Evolutionary conservation across 2,797 vertebrate genomes (phyloP).

Genomic region (Danio kyathit): DNA sequence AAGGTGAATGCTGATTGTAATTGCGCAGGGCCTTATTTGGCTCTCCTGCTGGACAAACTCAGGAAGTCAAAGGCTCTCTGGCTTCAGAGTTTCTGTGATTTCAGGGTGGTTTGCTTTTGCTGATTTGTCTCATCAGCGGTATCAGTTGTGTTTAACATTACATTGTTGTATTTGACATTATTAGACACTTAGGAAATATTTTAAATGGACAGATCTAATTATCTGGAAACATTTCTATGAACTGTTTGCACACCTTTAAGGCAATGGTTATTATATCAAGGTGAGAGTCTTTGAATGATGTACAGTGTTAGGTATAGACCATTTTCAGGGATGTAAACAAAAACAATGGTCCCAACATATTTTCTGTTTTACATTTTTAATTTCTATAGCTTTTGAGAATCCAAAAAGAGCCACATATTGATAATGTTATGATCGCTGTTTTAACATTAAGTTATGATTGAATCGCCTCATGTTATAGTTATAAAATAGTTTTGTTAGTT

Average conservation of each 20-base stretch:
- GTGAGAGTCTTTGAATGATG: not conserved
- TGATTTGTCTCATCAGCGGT: not conserved
- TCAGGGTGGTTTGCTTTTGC: conserved; percentile 9
- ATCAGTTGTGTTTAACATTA: conserved; percentile 6
- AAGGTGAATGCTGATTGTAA: conserved; percentile 55
- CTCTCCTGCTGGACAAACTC: conserved; percentile 22
- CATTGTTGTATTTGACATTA: not conserved
- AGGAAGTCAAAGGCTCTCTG: conserved; percentile 6
- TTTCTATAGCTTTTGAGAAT: too few relatives aligned
- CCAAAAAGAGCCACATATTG: too few relatives aligned
- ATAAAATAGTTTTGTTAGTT: too few relatives aligned
- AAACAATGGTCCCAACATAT: too few relatives aligned
- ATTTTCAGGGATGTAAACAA: too few relatives aligned
- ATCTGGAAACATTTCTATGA: not conserved
- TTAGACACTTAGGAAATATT: not conserved
- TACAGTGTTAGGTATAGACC: not conserved
- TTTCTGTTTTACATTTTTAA: too few relatives aligned
- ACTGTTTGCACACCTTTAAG: not conserved
- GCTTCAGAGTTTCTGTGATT: not conserved
- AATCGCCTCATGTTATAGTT: too few relatives aligned
- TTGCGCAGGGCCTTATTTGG: conserved; percentile 32
- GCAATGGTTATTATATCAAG: not conserved
- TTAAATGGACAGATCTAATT: not conserved
- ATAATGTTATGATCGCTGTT: too few relatives aligned
- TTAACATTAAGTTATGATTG: too few relatives aligned